Conservation (phyloP, 2,888 invertebrate species). For the Cantharis rustica region DNA sequence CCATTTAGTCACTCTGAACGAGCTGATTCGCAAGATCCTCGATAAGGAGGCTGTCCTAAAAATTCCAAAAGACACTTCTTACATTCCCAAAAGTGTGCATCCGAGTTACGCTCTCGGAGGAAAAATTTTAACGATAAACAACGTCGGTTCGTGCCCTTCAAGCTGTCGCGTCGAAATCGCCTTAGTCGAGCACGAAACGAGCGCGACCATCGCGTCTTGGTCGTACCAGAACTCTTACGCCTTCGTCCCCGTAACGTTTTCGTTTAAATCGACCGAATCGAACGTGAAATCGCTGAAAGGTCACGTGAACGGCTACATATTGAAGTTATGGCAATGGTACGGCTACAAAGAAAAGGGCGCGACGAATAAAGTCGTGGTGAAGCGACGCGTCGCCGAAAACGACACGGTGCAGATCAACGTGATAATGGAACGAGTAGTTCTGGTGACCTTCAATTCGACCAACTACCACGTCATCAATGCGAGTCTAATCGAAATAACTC, state of each 20-base stretch:
- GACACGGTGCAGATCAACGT: constrained; percentile 23
- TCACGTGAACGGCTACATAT: constrained; percentile 73
- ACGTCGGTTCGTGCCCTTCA: constrained; percentile 73
- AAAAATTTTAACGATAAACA: constrained; percentile 70
- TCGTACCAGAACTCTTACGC: constrained; percentile 71
- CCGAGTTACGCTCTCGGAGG: constrained; percentile 63
- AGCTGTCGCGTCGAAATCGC: constrained; percentile 68
- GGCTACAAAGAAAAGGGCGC: constrained; percentile 39
- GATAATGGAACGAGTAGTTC: constrained; percentile 67
- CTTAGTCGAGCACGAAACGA: constrained; percentile 62
- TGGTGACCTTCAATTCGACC: constrained; percentile 77
- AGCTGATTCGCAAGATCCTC: constrained; percentile 28
- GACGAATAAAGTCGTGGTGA: constrained; percentile 11
- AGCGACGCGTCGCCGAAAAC: constrained; percentile 17
- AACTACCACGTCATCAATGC: constrained; percentile 77
- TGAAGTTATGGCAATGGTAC: constrained; percentile 85
- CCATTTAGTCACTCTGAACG: constrained; percentile 33
- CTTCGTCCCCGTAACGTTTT: constrained; percentile 73
- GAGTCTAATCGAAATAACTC: constrained; percentile 77
- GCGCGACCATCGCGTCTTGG: constrained; percentile 54
- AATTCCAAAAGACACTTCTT: constrained; percentile 31
- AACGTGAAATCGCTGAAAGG: constrained; percentile 54
- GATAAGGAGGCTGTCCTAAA: constrained; percentile 33
- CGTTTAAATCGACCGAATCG: constrained; percentile 58
- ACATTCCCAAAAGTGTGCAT: constrained; percentile 58